Percentiles rank a stretch among this genome's conserved stretches.
phyloP scores from a whole-genome alignment of 2,888 invertebrate species.

The Drosophila mettleri region DNA sequence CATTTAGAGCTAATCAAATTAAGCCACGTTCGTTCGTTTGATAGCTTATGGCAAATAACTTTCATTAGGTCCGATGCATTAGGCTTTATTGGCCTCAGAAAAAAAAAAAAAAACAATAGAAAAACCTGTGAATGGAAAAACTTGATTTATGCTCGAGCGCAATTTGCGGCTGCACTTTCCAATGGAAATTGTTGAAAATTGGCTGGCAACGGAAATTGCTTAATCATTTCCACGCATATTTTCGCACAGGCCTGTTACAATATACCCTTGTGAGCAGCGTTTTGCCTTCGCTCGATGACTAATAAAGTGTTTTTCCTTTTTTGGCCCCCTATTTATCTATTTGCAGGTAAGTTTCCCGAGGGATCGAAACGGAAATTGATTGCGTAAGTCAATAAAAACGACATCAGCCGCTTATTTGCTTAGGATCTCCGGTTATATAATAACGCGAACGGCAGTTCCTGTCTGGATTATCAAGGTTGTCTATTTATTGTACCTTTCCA shows the following conservation, averaged over 20 bases:
- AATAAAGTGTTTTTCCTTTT: conserved; percentile 41
- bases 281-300: conserved; percentile 47
- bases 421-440: conserved; percentile 66
- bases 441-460: conserved; percentile 3
- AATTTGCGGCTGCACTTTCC: conserved; percentile 21
- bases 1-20: conserved; percentile 4
- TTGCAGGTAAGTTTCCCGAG: conserved; percentile 65
- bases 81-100: conserved; percentile 28
- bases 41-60: conserved; percentile 16
- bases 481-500: conserved; percentile 34
- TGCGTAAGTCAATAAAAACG: conserved; percentile 72
- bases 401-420: conserved; percentile 50
- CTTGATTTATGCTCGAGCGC: conserved; percentile 51
- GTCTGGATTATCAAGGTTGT: conserved; percentile 36
- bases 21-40: background rate
- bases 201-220: conserved; percentile 73
- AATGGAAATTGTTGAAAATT: conserved; percentile 30
- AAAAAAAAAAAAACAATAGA: background rate
- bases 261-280: conserved; percentile 55
- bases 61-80: conserved; percentile 31
- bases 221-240: conserved; percentile 70
- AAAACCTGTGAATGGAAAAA: conserved; percentile 51
- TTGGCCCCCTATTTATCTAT: conserved; percentile 40
- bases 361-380: conserved; percentile 59
- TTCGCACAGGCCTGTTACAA: conserved; percentile 38